Evolutionary conservation across 2,113 vertebrate genomes (phyloP), one percentile per base, ranked within the genome.

Genomic region (Morone chrysops): DNA sequence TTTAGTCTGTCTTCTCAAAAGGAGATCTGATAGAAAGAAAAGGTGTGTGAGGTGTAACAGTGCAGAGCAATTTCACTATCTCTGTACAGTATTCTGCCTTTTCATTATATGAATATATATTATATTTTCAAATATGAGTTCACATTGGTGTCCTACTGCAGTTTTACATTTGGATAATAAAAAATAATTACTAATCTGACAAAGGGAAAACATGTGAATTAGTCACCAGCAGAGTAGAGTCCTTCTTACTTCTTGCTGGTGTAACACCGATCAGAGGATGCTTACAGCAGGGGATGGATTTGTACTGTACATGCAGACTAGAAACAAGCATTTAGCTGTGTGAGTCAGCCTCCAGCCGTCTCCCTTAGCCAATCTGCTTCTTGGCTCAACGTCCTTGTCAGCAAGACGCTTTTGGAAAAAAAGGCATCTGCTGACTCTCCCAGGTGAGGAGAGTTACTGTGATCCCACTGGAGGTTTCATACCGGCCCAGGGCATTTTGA

Each of bases 401-500:
- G 67, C 18, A 62, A 40, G 53, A 53, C 0, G 18, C 56, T 45
- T 48, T 63, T 47, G 45, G 41, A 18, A 53, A 53, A 78, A 22
- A 68, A 78, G 17, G 3, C 81, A 54, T 80, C 82, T 71, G 73
- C 85, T 72, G 81, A 79, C 31, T 82, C 43, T 90, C 81, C 75
- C 76, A 41, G 72, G 83, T 25, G 85, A 78, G 74, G 63, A 76
- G 38, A 75, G 53, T 68, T 41, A 36, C 41, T 51, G 70, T 25
- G 40, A 50, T 70, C 72, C 75, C 72, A 45, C 8, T 20, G 51
- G 74, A 74, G 18, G 38, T 43, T 65, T 83, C 66, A 59, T 36
- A 72, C 48, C 20, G 31, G 66, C 56, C 54, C 17, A 10, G 20
- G 13, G 54, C 63, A 17, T 62, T 73, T 65, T 43, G 47, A 20